Conservation (phyloP, 2,113 vertebrate species). For the Nyctibius bracteatus region DNA sequence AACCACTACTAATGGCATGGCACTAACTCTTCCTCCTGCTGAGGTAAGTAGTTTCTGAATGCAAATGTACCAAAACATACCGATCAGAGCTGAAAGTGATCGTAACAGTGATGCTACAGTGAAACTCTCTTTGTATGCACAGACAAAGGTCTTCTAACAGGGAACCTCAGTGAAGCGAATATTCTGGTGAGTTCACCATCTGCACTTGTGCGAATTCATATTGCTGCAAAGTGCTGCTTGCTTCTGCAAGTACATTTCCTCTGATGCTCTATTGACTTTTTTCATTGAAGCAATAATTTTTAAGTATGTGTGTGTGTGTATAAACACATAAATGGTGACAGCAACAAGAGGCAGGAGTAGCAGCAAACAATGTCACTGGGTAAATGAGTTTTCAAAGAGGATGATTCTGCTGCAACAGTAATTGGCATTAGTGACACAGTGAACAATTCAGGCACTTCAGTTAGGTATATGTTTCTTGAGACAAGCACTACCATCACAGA, state of each 20-base stretch:
- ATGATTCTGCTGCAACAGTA: background rate
- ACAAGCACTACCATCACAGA: background rate
- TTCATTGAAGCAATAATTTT: background rate
- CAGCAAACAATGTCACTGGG: background rate
- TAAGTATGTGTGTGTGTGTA: background rate
- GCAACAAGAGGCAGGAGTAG: background rate
- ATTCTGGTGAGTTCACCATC: background rate
- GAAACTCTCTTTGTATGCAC: background rate
- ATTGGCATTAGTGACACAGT: background rate
- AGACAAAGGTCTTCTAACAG: background rate
- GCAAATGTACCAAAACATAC: background rate
- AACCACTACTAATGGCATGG: background rate
- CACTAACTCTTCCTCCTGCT: background rate
- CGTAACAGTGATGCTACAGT: background rate
- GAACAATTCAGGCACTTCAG: background rate
- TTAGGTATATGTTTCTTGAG: rapidly evolving
- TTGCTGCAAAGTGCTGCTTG: background rate
- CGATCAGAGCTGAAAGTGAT: background rate
- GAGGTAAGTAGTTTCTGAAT: background rate
- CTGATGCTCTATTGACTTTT: background rate
- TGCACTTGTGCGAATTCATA: background rate
- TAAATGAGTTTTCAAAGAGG: background rate
- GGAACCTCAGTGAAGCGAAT: background rate
- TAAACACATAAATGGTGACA: background rate
- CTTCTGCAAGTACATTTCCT: background rate